Base-by-base conservation (phyloP, 2,797 vertebrate species). In the Leucoraja ocellata region DNA sequence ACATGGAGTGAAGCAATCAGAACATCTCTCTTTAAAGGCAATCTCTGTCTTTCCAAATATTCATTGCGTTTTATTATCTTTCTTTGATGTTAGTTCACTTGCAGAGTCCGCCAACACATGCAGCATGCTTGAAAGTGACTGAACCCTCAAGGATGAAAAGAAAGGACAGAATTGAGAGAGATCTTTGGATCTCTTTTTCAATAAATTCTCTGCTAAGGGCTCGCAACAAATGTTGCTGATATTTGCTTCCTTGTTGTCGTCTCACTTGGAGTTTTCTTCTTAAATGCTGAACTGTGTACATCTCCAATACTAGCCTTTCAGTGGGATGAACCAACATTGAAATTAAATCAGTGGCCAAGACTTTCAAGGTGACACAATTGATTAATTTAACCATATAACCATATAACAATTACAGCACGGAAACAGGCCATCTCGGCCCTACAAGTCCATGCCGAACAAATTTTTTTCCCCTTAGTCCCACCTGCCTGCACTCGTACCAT, bases 1-100 rank as follows among this genome's bases (percentile, higher is more conserved):
- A 36, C 11, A 92, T 39, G 4, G 23, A 5, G 54, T 74, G 39
- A 76, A 39, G 39, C 39, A 73, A 92, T 92, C 90, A 92, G n/a
- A 88, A 13, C 46, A 76, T 76, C 71, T 28, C 73, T 76, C 23
- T 46, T 74, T 73, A 76, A 74, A 74, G 25, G 39, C 71, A 74
- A 74, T 76, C 71, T 54, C 68, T 92, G 21, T 92, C 90, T 92
- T 76, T 54, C 36, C 90, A 92, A 92, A 54, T 76, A 74, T 76
- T 54, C 68, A 2, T 76, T 74, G 71, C 58, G 28, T 54, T 39
- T 76, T 88, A 88, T 88, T 68, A 36, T 68, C 61, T 65, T 32
- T n/a, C 32, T 88, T 68, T 88, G 36, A 21, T 36, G 84, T 68
- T 32, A 68, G n/a, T 68, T 65, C n/a, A 68, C 8, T 63, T 36